Evolutionary conservation across 2,113 vertebrate species (phyloP).

Genomic region (Pollachius pollachius): DNA sequence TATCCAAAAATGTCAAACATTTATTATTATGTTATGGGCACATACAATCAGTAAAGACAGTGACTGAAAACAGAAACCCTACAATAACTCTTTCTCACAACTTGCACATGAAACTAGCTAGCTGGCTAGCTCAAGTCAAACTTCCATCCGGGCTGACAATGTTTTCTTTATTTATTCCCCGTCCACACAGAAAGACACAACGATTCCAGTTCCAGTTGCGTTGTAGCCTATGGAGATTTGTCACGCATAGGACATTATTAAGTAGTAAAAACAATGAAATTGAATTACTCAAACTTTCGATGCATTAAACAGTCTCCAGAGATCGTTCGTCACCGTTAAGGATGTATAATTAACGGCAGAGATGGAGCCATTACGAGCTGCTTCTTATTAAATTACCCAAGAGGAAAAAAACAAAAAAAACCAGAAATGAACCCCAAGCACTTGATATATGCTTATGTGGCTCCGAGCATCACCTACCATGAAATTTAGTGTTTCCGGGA

Average conservation of each 20-base stretch:
- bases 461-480: constrained; percentile 64
- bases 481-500: constrained; percentile 81
- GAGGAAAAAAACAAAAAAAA: constrained; percentile 49
- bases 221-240: constrained; percentile 43
- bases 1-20: too few relatives aligned
- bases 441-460: constrained; percentile 69
- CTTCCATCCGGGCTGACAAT: too few relatives aligned
- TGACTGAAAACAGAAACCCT: too few relatives aligned
- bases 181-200: constrained; percentile 24
- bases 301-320: constrained; percentile 75
- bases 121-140: too few relatives aligned
- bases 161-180: neutral
- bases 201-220: neutral
- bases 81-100: too few relatives aligned
- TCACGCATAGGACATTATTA: constrained; percentile 64
- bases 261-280: constrained; percentile 80
- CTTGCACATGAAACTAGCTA: too few relatives aligned
- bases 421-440: constrained; percentile 52
- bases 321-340: constrained; percentile 75
- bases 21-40: too few relatives aligned
- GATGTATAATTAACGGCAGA: constrained; percentile 77
- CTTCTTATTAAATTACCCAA: constrained; percentile 75
- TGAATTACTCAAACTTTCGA: constrained; percentile 78
- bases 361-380: constrained; percentile 72
- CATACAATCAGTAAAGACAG: too few relatives aligned